Base-by-base conservation (phyloP, 2,113 vertebrate genomes). In the Balaenoptera acutorostrata region DNA sequence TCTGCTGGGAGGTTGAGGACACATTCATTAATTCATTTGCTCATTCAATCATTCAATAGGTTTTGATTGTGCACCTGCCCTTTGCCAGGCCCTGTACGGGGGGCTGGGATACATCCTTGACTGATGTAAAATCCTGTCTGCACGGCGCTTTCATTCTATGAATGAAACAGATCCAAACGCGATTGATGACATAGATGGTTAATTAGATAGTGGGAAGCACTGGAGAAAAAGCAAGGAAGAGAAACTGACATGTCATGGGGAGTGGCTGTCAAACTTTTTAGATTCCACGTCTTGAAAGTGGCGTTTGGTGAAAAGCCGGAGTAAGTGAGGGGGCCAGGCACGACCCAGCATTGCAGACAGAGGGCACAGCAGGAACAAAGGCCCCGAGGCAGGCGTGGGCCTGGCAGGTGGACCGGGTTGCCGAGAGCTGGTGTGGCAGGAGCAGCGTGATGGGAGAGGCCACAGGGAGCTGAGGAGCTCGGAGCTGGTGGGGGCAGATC, bases 1-100 rank as follows among this genome's bases (percentile, higher is more conserved):
- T 5, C 18, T 3, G 0, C 27, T 0, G 8, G 55, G 17, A 18
- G 52, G 41, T 6, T 0, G 0, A 5, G 10, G 52, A 2, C 17
- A 2, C 6, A 18, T 3, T 2, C 18, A 1, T 18, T 8, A 8
- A 29, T 8, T 13, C 29, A 4, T 9, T 7, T 17, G 2, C 31
- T 20, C 49, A 1, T 2, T 39, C 80, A 6, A 5, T 29, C 27
- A 2, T 1, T n/a, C 61, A 23, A 18, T 11, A 33, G 72, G 0
- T 1, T 21, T 3, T 18, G 12, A 2, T 3, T 1, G 13, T 14
- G 33, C 2, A 0, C 13, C 27, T 23, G 13, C 20, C 36, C 20
- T 0, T 14, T 2, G 2, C n/a, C 21, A 15, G 39, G 64, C 18
- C 85, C 14, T 2, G 23, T 59, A 3, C 13, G 1, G 5, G 10